These are phyloP conservation scores for Galerucella pusilla DNA, from an alignment of 2,888 invertebrate species.

Conservation along the genomic window DNA sequence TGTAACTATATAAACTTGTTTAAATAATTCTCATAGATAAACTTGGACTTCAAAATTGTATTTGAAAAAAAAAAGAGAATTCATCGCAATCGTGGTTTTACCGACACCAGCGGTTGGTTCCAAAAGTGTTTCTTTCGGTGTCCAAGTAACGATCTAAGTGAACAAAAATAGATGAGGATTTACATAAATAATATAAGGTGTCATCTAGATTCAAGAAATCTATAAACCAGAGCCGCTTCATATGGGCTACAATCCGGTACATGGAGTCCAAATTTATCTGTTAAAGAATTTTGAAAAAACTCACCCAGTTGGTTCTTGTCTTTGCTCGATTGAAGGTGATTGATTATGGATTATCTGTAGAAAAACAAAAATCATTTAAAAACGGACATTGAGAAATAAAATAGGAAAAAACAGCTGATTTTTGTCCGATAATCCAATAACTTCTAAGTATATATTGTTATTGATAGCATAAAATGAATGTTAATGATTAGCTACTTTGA, in stretches of 20 bases:
- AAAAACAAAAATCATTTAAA: constrained; percentile 35
- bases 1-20: neutral
- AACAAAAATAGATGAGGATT: neutral
- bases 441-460: constrained; percentile 20
- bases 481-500: neutral
- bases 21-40: neutral
- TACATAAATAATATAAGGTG: neutral
- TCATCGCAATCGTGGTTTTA: neutral
- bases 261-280: constrained; percentile 23
- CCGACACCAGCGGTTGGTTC: neutral
- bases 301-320: constrained; percentile 71
- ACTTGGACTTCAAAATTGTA: constrained; percentile 21
- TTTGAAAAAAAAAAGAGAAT: neutral
- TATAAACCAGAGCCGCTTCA: too few relatives aligned
- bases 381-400: neutral
- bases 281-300: constrained; percentile 50
- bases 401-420: neutral
- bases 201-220: too few relatives aligned
- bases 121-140: constrained; percentile 4
- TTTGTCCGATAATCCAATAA: too few relatives aligned
- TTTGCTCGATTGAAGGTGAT: constrained; percentile 66
- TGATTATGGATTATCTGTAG: constrained; percentile 76
- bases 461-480: constrained; percentile 17
- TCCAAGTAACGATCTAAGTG: constrained; percentile 5
- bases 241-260: too few relatives aligned